Base-by-base conservation (phyloP, 37 sponge, comb jelly and placozoan species). In the Dysidea cf. avara region DNA sequence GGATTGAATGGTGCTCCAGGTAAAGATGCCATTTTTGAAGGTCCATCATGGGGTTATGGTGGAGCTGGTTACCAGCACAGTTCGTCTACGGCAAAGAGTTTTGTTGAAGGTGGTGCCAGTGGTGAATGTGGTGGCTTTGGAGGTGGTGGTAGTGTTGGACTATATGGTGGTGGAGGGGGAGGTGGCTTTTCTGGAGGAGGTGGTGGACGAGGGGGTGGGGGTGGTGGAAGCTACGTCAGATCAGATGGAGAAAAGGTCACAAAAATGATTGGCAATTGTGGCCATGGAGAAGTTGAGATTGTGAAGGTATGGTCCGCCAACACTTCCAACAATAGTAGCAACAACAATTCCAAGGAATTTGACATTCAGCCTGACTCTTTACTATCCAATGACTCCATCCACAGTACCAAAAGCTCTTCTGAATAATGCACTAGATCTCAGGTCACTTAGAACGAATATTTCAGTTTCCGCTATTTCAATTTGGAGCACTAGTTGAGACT, bases 91-190 rank as follows among this genome's bases (percentile, higher is more conserved):
- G 89, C 83, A 5, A 30, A 37, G 3, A 66, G 80, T 38, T 82
- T 82, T 61, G 16, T 61, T 22, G 60, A 73, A 3, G 89, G 83
- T 4, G 79, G 83, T 0, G 58, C 68, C n/a, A 83, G 70, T 33
- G 89, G 89, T 16, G 80, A 78, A 56, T 72, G 63, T 46, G 89
- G 83, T 34, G 89, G 89, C 30, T 88, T 78, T 74, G 89, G 89
- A 20, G 89, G 89, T 4, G 89, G 89, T 40, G 89, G 89, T 21
- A 80, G 75, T 13, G 79, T 79, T 20, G 89, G 89, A 47, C 54
- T 75, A 50, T 84, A 71, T 68, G 91, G 86, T 51, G 86, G 86
- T 17, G 86, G 86, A 35, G 86, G 86, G 24, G 85, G 85, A 26
- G 86, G 86, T 0, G 86, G 86, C 0, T 85, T 79, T 40, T 85